These are phyloP conservation scores for Liasis olivaceus DNA, from an alignment of 2,797 vertebrate species.

Conservation along the genomic window DNA sequence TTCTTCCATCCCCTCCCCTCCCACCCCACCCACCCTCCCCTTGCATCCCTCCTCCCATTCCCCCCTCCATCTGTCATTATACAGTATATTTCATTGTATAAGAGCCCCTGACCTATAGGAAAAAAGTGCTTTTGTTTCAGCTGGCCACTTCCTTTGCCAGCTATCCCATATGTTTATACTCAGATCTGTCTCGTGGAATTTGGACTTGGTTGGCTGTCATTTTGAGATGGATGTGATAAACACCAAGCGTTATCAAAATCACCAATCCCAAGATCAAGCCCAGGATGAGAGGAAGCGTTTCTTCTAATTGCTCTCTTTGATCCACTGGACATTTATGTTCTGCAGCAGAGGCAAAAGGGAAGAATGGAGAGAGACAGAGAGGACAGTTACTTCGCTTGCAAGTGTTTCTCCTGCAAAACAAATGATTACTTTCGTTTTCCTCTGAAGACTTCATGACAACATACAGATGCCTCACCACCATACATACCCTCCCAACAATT, in stretches of 20 bases:
- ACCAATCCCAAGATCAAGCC: constrained; percentile 89
- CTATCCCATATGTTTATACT: constrained; percentile 98
- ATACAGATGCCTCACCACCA: not conserved
- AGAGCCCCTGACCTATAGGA: constrained; percentile 36
- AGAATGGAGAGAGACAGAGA: not conserved
- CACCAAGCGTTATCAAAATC: constrained; percentile 86
- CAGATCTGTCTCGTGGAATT: constrained; percentile 91
- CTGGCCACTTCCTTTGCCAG: constrained; percentile 47
- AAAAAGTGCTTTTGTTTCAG: constrained; percentile 72
- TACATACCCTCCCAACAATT: not conserved
- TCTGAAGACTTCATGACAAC: not conserved
- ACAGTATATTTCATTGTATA: constrained; percentile 35
- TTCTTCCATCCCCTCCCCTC: not conserved
- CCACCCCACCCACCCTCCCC: not conserved
- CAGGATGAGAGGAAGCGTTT: constrained; percentile 90
- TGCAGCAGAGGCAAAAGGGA: constrained; percentile 54
- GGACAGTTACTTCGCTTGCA: not conserved
- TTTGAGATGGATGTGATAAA: constrained; percentile 97
- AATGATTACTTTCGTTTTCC: not conserved
- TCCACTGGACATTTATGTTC: constrained; percentile 92
- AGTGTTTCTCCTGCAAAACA: not conserved
- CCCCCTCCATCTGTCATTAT: constrained; percentile 37
- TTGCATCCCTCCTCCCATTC: not conserved
- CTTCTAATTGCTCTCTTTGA: constrained; percentile 92
- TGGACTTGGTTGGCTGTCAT: constrained; percentile 88